Percentiles rank a stretch among this genome's conserved stretches.
These are phyloP conservation scores for Brachyrhaphis roseni DNA, from an alignment of 2,797 vertebrate species.

Conservation along the genomic window DNA sequence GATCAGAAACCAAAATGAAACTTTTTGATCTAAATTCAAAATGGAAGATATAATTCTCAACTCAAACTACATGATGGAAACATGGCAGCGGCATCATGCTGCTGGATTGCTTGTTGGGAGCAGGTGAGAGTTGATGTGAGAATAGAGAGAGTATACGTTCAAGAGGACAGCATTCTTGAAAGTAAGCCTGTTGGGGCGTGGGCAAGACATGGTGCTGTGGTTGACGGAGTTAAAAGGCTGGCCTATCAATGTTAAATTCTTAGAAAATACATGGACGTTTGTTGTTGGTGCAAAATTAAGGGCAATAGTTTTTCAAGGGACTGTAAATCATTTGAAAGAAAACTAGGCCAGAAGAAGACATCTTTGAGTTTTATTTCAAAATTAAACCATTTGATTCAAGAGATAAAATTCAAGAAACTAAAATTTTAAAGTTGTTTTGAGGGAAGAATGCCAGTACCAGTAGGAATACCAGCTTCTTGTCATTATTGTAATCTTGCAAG, in stretches of 20 bases:
- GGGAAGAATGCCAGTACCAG: neutral
- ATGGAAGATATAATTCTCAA: neutral
- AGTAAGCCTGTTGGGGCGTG: neutral
- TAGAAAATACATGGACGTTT: neutral
- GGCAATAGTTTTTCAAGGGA: neutral
- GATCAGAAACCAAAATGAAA: neutral
- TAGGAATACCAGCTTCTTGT: too few species aligned
- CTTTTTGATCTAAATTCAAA: neutral
- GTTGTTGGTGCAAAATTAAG: neutral
- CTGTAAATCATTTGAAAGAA: neutral
- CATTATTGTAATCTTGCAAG: too few species aligned
- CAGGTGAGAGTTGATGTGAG: neutral
- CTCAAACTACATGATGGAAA: neutral
- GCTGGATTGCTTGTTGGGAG: neutral
- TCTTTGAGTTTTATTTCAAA: neutral
- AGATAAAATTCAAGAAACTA: neutral
- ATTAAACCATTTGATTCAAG: neutral
- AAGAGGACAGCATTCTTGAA: neutral
- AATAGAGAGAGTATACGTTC: neutral
- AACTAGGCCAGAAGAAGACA: neutral
- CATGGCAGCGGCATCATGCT: neutral
- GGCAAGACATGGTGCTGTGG: neutral
- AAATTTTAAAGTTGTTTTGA: neutral
- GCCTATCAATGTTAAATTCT: neutral
- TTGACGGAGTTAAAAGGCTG: neutral